These are phyloP conservation scores for Ataeniobius toweri DNA, from an alignment of 2,797 vertebrate species.

Conservation along the genomic window DNA sequence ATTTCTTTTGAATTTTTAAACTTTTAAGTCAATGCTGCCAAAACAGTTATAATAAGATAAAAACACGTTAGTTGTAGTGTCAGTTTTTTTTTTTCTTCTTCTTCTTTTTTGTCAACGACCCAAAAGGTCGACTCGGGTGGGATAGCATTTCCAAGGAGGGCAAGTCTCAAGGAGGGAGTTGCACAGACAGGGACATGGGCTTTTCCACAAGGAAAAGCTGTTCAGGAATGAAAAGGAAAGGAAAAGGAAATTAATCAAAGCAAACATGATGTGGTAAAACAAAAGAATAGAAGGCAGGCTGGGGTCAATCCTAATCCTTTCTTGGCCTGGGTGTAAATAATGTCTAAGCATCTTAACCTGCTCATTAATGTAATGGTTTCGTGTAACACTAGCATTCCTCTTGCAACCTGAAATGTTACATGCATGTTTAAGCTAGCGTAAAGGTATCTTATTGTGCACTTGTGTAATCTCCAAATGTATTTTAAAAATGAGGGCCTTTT, in stretches of 20 bases:
- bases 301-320: slow-evolving; percentile 72
- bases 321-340: slow-evolving; percentile 85
- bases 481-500: slow-evolving; percentile 4
- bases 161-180: background rate
- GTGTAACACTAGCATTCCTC: slow-evolving; percentile 42
- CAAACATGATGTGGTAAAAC: background rate
- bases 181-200: background rate
- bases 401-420: slow-evolving; percentile 20
- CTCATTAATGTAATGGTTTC: slow-evolving; percentile 75
- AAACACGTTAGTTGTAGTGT: too few relatives aligned
- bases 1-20: too few relatives aligned
- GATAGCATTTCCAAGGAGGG: background rate
- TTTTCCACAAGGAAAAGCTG: background rate
- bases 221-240: background rate
- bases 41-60: too few relatives aligned
- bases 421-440: background rate
- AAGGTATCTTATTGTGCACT: slow-evolving; percentile 18
- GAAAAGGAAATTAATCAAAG: background rate
- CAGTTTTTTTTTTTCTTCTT: background rate
- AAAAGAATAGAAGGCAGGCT: slow-evolving; percentile 33
- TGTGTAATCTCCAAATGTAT: background rate
- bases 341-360: slow-evolving; percentile 83
- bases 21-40: too few relatives aligned
- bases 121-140: background rate
- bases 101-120: background rate